Evolutionary conservation across 2,113 vertebrate genomes (phyloP), one percentile per base, ranked within the genome.

Genomic region (Parus major): DNA sequence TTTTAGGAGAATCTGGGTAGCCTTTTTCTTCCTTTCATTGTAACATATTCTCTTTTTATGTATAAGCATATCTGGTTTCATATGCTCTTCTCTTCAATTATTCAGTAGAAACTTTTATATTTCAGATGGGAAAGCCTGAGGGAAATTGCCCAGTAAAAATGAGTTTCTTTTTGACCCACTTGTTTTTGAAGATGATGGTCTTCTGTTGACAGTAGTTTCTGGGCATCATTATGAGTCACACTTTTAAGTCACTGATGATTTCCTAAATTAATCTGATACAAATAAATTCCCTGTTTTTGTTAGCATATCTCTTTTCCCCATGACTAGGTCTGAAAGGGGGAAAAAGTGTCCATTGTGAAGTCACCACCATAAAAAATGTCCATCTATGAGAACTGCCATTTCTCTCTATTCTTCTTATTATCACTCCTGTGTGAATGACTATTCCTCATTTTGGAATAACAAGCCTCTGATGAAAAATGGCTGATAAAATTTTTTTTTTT

Each of bases 161-260:
- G 23, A 69, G 10, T 21, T 2, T n/a, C 57, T 86, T 91, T 88
- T 80, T 86, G 47, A 81, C 75, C 4, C 3, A 13, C 20, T 7
- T 76, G 31, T 19, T 90, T 93, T 80, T 59, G 75, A 76, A 85
- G 59, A 65, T 82, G 12, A 50, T 76, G n/a, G 5, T 85, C 20
- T 69, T 85, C 53, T 92, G 42, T 61, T 85, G 78, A 65, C 66
- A 82, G 4, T 21, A 15, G 55, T 79, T 91, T 19, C 78, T 76
- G 29, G 66, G 27, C 55, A 90, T 91, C 68, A 27, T 42, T 49
- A 73, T 91, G 90, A 95, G 63, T 88, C 87, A 94, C 7, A 25
- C 11, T 85, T 94, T 69, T 47, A 73, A 66, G 87, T 88, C 87
- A 90, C 75, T 82, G 69, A 61, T 79, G 29, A 86, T 93, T 95